Base-by-base conservation (phyloP, 2,888 invertebrate genomes). In the Idaea straminata region DNA sequence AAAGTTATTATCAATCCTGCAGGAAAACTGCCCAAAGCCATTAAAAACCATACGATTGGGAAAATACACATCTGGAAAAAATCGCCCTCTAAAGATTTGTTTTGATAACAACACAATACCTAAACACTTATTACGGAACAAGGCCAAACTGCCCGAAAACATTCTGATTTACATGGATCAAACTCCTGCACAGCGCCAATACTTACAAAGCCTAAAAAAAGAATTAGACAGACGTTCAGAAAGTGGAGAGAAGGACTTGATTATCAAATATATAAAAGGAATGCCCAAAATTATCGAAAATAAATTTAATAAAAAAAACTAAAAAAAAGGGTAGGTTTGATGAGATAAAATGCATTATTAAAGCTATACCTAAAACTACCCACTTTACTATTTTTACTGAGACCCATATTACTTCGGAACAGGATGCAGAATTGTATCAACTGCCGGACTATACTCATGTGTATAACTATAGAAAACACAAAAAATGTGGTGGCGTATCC, bases 251-350 rank as follows among this genome's bases (percentile, higher is more conserved):
- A 66, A 62, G 15, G 57, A 76, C 38, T 36, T 73, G 1, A 68
- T 61, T 38, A 75, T 76, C 10, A 78, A 78, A 65, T 77, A 75
- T 60, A 64, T 74, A 15, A 74, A 74, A 66, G 75, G 74, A 7
- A 66, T 61, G 38, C 77, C 75, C 4, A 69, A 57, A 58, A 74
- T 72, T 15, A 61, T 59, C n/a, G 36, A 13, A 15, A 61, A 61
- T 7, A 65, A 65, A 62, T 60, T 10, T n/a, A 59, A 67, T 15
- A 59, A 66, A 71, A 71, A 70, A 72, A 72, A 69, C 66, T 62
- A 61, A 57, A 13, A 72, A 35, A 35, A 13, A 57, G 4, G 70
- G 71, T 0, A 74, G 72, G 61, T 64, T 75, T 5, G 72, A 75
- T 34, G 73, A 74, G 5, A 57, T 57, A 15, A 57, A 57, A 57